Conservation (phyloP, 2,113 vertebrate species). For the Grallaria varia region DNA sequence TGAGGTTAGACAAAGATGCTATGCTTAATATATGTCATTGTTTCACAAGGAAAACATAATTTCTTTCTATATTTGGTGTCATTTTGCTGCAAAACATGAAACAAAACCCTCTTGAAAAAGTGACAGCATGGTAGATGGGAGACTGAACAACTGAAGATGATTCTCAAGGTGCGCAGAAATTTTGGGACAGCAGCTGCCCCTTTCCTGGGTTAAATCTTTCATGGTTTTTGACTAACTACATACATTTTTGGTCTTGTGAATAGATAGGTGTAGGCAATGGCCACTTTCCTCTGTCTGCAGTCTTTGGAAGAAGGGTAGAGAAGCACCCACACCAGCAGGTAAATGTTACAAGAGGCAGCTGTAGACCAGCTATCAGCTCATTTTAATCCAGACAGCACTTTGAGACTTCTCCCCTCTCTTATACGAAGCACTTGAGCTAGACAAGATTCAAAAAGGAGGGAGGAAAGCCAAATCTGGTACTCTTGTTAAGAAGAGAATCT, state of each 20-base stretch:
- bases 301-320: not conserved
- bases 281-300: not conserved
- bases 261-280: not conserved
- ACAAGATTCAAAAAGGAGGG: not conserved
- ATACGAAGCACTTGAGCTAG: not conserved
- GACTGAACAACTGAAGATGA: rapidly evolving
- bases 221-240: not conserved
- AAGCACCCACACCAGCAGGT: not conserved
- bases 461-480: not conserved
- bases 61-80: not conserved
- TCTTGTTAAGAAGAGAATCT: not conserved
- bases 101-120: not conserved
- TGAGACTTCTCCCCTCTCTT: not conserved
- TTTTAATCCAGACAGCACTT: not conserved
- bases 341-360: not conserved
- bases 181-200: not conserved
- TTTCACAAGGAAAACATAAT: not conserved
- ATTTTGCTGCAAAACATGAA: not conserved
- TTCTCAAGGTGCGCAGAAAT: not conserved
- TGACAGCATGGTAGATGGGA: not conserved
- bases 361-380: not conserved
- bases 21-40: not conserved
- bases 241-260: not conserved
- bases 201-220: not conserved
- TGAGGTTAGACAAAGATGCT: not conserved